Conservation (phyloP, 2,888 invertebrate species). For the Pyrrhia umbra region DNA sequence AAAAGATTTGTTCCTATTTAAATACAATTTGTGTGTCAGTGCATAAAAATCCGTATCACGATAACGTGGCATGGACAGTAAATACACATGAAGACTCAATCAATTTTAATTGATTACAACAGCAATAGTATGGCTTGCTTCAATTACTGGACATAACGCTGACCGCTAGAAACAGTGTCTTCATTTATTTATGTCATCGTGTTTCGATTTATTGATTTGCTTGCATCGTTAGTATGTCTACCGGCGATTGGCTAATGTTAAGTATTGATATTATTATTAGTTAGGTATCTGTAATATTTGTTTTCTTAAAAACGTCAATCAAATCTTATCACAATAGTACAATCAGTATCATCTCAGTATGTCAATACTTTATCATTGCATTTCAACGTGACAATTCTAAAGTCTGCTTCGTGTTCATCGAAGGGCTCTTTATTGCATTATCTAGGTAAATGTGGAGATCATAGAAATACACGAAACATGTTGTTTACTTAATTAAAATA, state of each 20-base stretch:
- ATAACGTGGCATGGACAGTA: slow-evolving; percentile 26
- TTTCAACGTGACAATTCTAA: too few species aligned
- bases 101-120: slow-evolving; percentile 52
- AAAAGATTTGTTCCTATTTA: neutral
- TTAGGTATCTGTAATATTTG: neutral
- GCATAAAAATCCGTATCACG: slow-evolving; percentile 37
- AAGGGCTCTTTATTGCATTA: too few species aligned
- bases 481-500: too few species aligned
- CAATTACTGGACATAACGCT: slow-evolving; percentile 25
- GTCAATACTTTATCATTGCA: too few species aligned
- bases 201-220: slow-evolving; percentile 28
- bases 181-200: slow-evolving; percentile 27
- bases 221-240: slow-evolving; percentile 9
- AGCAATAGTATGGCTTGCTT: slow-evolving; percentile 26
- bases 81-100: slow-evolving; percentile 38
- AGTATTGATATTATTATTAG: neutral
- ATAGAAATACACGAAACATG: too few species aligned
- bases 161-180: slow-evolving; percentile 8
- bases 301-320: too few species aligned
- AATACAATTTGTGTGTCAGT: neutral
- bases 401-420: too few species aligned
- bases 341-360: neutral
- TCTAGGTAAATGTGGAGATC: too few species aligned
- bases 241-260: neutral
- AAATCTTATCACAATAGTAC: too few species aligned